Percentiles rank a stretch among this genome's conserved stretches.
These are phyloP conservation scores for Perca fluviatilis DNA, from an alignment of 2,113 vertebrate genomes.

Conservation along the genomic window DNA sequence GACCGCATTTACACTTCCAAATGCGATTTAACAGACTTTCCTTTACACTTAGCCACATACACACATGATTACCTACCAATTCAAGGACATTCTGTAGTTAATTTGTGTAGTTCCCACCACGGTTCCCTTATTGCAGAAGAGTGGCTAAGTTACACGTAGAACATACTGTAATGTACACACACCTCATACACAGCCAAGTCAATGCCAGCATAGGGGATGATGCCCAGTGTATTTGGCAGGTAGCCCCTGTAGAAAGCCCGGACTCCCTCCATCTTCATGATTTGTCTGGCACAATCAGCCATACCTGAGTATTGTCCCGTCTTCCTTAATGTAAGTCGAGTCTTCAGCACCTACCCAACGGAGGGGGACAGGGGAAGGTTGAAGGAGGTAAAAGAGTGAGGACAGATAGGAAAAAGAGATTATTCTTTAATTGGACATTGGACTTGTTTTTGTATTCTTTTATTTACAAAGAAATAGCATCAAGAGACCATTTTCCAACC, in stretches of 20 bases:
- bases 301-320: conserved; percentile 79
- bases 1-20: too few relatives aligned
- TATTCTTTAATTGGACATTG: background rate
- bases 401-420: background rate
- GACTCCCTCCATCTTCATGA: conserved; percentile 74
- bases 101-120: background rate
- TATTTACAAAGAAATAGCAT: background rate
- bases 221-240: conserved; percentile 81
- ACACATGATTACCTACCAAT: background rate
- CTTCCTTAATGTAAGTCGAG: conserved; percentile 76
- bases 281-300: conserved; percentile 75
- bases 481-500: background rate
- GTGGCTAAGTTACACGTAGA: background rate
- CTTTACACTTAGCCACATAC: too few relatives aligned
- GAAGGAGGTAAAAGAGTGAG: background rate
- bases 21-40: too few relatives aligned
- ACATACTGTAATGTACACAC: background rate
- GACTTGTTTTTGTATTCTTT: background rate
- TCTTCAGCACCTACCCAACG: conserved; percentile 76
- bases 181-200: conserved; percentile 82
- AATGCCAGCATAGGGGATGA: conserved; percentile 81
- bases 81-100: background rate
- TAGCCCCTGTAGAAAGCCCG: conserved; percentile 79
- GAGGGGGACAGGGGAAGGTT: background rate
- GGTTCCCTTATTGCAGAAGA: background rate